phyloP scores from a whole-genome alignment of 2,797 vertebrate genomes.

The Cryptoblepharus egeriae region DNA sequence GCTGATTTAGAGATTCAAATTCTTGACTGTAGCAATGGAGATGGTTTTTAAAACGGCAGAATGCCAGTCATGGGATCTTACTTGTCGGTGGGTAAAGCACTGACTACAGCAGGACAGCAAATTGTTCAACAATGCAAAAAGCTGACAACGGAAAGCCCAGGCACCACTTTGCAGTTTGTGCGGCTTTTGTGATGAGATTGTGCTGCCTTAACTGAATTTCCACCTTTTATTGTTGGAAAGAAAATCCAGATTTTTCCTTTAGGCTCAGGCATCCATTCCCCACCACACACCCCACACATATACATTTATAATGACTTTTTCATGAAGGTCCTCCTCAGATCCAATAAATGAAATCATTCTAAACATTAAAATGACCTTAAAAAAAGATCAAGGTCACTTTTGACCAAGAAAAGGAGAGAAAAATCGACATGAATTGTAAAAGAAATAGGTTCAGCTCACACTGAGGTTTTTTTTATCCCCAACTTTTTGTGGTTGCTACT shows the following conservation, averaged over 20 bases:
- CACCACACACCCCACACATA: not conserved
- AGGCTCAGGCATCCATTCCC: conserved; percentile 39
- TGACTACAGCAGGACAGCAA: conserved; percentile 80
- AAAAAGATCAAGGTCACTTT: not conserved
- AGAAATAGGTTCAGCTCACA: not conserved
- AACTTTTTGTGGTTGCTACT: conserved; percentile 55
- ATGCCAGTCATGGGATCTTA: conserved; percentile 80
- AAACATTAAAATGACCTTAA: not conserved
- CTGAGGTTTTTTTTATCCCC: conserved; percentile 41
- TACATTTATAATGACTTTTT: conserved; percentile 20
- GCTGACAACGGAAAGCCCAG: conserved; percentile 80
- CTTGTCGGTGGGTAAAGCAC: conserved; percentile 78
- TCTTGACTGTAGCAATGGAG: conserved; percentile 73
- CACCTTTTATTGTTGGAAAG: conserved; percentile 59
- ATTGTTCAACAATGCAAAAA: conserved; percentile 81
- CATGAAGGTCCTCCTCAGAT: not conserved
- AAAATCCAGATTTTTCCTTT: conserved; percentile 60
- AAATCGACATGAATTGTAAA: conserved; percentile 4
- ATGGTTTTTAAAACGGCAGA: conserved; percentile 81
- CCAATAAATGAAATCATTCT: conserved; percentile 5
- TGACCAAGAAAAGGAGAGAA: conserved; percentile 10
- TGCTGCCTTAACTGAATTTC: conserved; percentile 74
- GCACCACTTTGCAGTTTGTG: conserved; percentile 71
- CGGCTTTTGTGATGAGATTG: conserved; percentile 75
- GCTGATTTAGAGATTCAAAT: conserved; percentile 70